phyloP scores from a whole-genome alignment of 2,113 vertebrate species.

The Dunckerocampus dactyliophorus region DNA sequence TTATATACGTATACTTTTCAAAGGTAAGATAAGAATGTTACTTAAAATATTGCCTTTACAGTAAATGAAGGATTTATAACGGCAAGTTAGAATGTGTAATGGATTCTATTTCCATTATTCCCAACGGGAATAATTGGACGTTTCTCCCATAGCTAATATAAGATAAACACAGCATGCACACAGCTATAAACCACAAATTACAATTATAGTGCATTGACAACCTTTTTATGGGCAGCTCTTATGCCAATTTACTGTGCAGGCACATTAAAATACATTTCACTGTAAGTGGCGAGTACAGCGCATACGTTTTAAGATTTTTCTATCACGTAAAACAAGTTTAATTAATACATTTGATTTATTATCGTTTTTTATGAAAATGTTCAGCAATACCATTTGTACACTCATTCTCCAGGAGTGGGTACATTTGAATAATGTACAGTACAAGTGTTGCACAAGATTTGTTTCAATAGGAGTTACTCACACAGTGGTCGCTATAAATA shows the following conservation, averaged over 20 bases:
- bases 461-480: slow-evolving; percentile 14
- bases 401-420: neutral
- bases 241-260: neutral
- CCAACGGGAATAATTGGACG: too few relatives aligned
- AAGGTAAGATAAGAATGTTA: too few relatives aligned
- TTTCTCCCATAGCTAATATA: too few relatives aligned
- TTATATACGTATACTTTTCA: too few relatives aligned
- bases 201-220: slow-evolving; percentile 2
- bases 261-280: neutral
- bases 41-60: too few relatives aligned
- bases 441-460: slow-evolving; percentile 10
- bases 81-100: too few relatives aligned
- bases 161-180: slow-evolving; percentile 2
- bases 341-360: neutral
- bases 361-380: slow-evolving; percentile 16
- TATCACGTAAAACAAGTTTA: neutral
- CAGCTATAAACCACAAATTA: neutral
- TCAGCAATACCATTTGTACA: neutral
- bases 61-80: too few relatives aligned
- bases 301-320: neutral
- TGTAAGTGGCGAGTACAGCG: neutral
- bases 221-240: neutral
- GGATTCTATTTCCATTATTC: too few relatives aligned
- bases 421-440: slow-evolving; percentile 1
- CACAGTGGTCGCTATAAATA: slow-evolving; percentile 7